These are phyloP conservation scores for Garra rufa DNA, from an alignment of 2,113 vertebrate genomes.

Conservation along the genomic window DNA sequence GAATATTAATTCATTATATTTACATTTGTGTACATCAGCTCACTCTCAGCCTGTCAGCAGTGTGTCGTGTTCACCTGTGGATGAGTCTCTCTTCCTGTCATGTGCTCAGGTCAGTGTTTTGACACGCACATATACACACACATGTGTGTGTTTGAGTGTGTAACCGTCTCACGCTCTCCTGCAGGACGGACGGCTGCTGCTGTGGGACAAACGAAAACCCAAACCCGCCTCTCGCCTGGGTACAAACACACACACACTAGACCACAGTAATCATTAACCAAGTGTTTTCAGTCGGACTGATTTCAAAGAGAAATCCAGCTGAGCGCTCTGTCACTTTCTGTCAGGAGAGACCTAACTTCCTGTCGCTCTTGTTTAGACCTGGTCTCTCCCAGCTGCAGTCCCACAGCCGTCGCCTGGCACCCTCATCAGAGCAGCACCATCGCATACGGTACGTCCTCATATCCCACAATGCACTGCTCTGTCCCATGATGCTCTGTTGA, in stretches of 20 bases:
- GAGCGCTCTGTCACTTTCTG: neutral
- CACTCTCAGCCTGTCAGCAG: conserved; percentile 84
- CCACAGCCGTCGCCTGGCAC: conserved; percentile 89
- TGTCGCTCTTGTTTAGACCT: conserved; percentile 68
- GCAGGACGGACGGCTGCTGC: conserved; percentile 88
- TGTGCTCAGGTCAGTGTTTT: conserved; percentile 84
- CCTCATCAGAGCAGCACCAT: conserved; percentile 85
- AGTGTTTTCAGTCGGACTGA: too few relatives aligned
- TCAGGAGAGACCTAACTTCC: neutral
- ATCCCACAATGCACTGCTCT: neutral
- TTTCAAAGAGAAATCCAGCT: neutral
- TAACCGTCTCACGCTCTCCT: conserved; percentile 10
- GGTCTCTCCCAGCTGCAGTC: conserved; percentile 76
- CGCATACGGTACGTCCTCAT: conserved; percentile 83
- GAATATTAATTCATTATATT: too few relatives aligned
- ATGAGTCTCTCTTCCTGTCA: conserved; percentile 90
- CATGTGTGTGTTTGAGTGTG: neutral
- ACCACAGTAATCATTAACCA: neutral
- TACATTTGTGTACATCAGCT: conserved; percentile 68
- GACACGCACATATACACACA: neutral
- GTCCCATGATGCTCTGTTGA: neutral
- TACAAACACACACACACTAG: conserved; percentile 60
- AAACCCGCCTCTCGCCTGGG: conserved; percentile 91
- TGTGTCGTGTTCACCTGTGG: conserved; percentile 87
- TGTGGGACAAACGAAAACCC: conserved; percentile 94